These are phyloP conservation scores for Notoglanidium macrostoma DNA, from an alignment of 2,797 vertebrate species.

Conservation along the genomic window DNA sequence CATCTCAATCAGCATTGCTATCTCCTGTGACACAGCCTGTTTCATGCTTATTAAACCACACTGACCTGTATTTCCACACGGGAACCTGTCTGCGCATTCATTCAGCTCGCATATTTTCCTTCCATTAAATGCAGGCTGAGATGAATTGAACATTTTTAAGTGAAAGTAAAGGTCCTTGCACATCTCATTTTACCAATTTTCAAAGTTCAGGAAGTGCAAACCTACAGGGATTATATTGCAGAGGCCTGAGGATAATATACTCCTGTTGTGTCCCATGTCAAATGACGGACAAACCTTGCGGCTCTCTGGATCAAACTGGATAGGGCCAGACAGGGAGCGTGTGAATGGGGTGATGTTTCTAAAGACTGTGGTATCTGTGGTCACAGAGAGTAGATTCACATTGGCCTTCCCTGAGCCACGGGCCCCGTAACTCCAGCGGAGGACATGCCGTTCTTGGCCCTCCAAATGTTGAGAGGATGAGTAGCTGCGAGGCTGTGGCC, in stretches of 20 bases:
- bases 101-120: background rate
- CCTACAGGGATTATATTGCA: slow-evolving; percentile 8
- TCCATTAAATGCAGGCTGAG: background rate
- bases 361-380: slow-evolving; percentile 51
- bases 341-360: slow-evolving; percentile 53
- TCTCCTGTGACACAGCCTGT: slow-evolving; percentile 30
- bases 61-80: slow-evolving; percentile 15
- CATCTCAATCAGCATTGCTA: slow-evolving; percentile 23
- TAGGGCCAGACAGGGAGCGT: slow-evolving; percentile 33
- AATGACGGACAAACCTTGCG: slow-evolving; percentile 10
- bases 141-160: background rate
- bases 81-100: slow-evolving; percentile 2
- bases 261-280: slow-evolving; percentile 1
- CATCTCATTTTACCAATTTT: slow-evolving; percentile 13
- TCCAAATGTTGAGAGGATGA: slow-evolving; percentile 46
- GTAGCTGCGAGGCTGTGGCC: slow-evolving; percentile 47
- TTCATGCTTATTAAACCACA: slow-evolving; percentile 26
- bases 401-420: slow-evolving; percentile 32
- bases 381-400: slow-evolving; percentile 36
- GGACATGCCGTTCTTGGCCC: slow-evolving; percentile 45
- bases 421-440: slow-evolving; percentile 32
- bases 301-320: slow-evolving; percentile 25
- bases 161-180: slow-evolving; percentile 3
- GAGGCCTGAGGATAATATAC: slow-evolving; percentile 18
- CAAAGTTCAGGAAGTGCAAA: slow-evolving; percentile 11